These are phyloP conservation scores for Ectemnius continuus DNA, from an alignment of 2,888 invertebrate genomes.

Conservation along the genomic window DNA sequence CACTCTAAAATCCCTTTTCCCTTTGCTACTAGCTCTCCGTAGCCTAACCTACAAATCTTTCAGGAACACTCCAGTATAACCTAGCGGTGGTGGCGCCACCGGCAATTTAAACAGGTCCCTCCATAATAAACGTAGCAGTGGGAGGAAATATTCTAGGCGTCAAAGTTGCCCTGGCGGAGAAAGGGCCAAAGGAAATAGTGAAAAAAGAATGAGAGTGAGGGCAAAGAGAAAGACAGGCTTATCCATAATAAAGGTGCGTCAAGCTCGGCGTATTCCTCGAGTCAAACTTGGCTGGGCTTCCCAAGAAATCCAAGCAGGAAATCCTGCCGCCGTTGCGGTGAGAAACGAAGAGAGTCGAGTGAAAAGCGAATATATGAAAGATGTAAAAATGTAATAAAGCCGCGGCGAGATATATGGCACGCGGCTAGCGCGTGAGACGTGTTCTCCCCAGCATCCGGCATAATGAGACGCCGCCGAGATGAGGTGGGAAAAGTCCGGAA, in stretches of 20 bases:
- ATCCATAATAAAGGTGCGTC: conserved; percentile 28
- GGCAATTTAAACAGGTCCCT: not conserved
- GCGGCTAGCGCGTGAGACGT: no score
- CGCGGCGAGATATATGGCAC: not conserved
- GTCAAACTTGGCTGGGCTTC: not conserved
- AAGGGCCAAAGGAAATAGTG: no score
- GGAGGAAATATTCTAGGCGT: no score
- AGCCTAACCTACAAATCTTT: not conserved
- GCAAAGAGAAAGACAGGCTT: conserved; percentile 18
- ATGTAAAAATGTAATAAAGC: conserved; percentile 7
- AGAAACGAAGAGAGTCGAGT: not conserved
- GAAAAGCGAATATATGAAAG: conserved; percentile 7
- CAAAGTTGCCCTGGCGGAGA: no score
- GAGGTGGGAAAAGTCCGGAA: no score
- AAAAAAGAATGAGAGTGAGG: not conserved
- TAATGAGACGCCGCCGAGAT: no score
- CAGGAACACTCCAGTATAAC: not conserved
- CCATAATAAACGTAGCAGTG: not conserved
- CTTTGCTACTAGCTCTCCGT: no score
- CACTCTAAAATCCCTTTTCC: no score
- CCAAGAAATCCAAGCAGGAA: no score
- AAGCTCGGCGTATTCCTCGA: not conserved
- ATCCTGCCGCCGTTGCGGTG: no score
- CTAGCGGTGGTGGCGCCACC: not conserved
- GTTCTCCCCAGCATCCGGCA: no score